phyloP scores from a whole-genome alignment of 53 echinoderm and acorn worm genomes.

The Astropecten irregularis region DNA sequence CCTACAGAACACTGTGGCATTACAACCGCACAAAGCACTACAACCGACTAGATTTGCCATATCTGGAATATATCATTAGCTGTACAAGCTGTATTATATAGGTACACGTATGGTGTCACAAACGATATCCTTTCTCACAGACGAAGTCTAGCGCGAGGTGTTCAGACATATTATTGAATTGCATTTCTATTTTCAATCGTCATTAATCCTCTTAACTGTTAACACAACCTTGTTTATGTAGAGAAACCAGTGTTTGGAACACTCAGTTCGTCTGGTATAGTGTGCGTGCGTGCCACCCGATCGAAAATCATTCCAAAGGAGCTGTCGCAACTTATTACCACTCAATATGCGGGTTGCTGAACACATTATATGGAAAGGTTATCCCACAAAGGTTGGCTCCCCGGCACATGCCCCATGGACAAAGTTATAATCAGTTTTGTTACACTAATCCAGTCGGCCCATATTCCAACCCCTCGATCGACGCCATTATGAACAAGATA shows the following conservation, averaged over 20 bases:
- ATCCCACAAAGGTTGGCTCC: neutral
- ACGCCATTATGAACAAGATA: no score
- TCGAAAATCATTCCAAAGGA: no score
- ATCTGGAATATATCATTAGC: no score
- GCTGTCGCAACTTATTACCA: constrained; percentile 21
- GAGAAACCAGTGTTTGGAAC: no score
- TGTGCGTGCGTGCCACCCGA: no score
- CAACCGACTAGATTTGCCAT: no score
- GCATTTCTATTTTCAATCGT: neutral
- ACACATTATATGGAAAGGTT: neutral
- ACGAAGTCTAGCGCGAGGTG: no score
- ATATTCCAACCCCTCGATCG: neutral
- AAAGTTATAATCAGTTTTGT: neutral
- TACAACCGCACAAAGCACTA: no score
- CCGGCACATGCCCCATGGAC: neutral
- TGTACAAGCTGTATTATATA: no score
- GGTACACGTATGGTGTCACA: neutral
- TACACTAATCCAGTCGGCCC: neutral
- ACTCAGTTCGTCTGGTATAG: no score
- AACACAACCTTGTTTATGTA: constrained; percentile 14
- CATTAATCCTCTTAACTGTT: constrained; percentile 1
- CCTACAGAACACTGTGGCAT: no score
- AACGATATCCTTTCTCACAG: neutral
- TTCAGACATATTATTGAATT: no score
- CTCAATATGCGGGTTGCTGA: neutral